Base-by-base conservation (phyloP, 2,113 vertebrate genomes). In the Zootoca vivipara region DNA sequence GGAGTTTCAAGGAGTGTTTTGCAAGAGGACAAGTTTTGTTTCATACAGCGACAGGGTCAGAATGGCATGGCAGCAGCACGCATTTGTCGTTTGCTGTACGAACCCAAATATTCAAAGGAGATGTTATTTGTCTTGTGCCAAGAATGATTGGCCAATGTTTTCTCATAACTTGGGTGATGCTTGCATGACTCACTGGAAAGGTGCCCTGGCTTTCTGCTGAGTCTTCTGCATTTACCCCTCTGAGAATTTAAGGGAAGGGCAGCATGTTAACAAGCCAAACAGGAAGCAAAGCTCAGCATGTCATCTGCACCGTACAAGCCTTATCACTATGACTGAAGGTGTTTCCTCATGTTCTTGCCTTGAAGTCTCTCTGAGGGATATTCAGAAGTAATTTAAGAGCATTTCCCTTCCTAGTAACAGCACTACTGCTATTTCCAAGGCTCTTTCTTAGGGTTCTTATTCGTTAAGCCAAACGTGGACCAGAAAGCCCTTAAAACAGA, bases 251-350 rank as follows among this genome's bases (percentile, higher is more conserved):
- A 8, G 80, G 38, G 89, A 87, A 84, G 73, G 52, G 30, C 69
- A 89, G 78, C 84, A 1, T 85, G 85, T 91, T 92, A 88, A 88
- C 87, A 83, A 77, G 58, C 52, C 91, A 85, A 90, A 8, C 74
- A 93, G 90, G 90, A 93, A 93, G 56, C 86, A 84, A 5, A 87
- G 86, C 88, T 91, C 0, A 4, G 69, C 18, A 24, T 82, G 82
- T 78, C 88, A 92, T 89, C 90, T 16, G 22, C 28, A 72, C 77
- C 85, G 35, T 88, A 58, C 13, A 87, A 81, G 86, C 40, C 67
- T 81, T 58, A 62, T 81, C 46, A 81, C 35, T 0, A 20, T 40
- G 77, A 75, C 80, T 91, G 88, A 33, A 84, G 1, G 16, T 87
- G 87, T 77, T 83, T 83, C 81, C 82, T 83, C 80, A 13, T 88